Percentiles rank a stretch among this genome's conserved stretches.
phyloP scores from a whole-genome alignment of 2,888 invertebrate genomes.

The Scotopteryx bipunctaria region DNA sequence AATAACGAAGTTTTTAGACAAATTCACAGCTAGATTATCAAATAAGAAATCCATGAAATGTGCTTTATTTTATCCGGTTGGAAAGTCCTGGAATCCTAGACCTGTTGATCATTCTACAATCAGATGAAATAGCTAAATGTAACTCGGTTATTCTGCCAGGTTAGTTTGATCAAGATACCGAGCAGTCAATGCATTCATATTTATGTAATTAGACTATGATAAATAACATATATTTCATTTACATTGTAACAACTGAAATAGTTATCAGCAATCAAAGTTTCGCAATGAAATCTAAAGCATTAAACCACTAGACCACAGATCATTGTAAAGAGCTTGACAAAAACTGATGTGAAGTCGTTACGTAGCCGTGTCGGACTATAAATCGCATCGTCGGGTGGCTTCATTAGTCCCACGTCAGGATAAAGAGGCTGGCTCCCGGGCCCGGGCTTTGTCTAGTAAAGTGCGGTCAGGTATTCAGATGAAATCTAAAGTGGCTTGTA shows the following conservation, averaged over 20 bases:
- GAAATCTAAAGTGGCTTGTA: slow-evolving; percentile 8
- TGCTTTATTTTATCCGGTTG: too few relatives aligned
- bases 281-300: slow-evolving; percentile 17
- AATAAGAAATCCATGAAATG: too few relatives aligned
- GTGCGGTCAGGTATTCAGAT: slow-evolving; percentile 4
- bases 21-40: too few relatives aligned
- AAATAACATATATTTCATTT: not conserved
- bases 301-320: slow-evolving; percentile 10
- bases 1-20: too few relatives aligned
- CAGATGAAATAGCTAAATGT: not conserved
- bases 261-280: slow-evolving; percentile 9
- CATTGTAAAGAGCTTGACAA: slow-evolving; percentile 34
- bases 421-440: slow-evolving; percentile 33
- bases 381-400: slow-evolving; percentile 43
- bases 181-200: not conserved
- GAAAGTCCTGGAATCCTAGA: too few relatives aligned
- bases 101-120: too few relatives aligned
- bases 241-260: slow-evolving; percentile 7
- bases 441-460: slow-evolving; percentile 28
- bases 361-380: slow-evolving; percentile 38
- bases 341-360: slow-evolving; percentile 45
- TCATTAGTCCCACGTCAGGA: slow-evolving; percentile 55
- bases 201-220: not conserved
- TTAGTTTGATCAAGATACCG: not conserved
- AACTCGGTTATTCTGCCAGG: not conserved